phyloP scores from a whole-genome alignment of 2,797 vertebrate species.

The Nannoperca australis region DNA sequence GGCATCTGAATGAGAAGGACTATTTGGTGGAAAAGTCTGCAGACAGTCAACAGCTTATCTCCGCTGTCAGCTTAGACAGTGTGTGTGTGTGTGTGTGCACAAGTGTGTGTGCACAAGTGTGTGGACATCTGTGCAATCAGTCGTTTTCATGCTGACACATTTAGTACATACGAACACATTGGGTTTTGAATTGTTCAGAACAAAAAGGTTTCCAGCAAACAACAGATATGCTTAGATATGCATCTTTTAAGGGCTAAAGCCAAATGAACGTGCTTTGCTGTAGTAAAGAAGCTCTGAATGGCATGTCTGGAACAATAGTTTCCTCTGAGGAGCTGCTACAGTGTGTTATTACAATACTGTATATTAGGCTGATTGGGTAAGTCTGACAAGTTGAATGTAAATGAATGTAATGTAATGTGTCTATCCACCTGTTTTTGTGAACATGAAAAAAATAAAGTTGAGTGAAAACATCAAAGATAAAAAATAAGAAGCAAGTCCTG shows the following conservation, averaged over 20 bases:
- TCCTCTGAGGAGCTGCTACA: not conserved
- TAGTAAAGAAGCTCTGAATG: not conserved
- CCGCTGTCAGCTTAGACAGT: conserved; percentile 46
- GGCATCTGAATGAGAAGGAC: conserved; percentile 41
- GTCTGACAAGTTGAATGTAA: not conserved
- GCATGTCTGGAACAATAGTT: not conserved
- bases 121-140: conserved; percentile 7
- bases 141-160: conserved; percentile 16
- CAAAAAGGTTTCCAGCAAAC: not conserved
- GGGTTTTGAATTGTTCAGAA: conserved; percentile 9
- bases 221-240: not conserved
- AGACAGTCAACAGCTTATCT: conserved; percentile 30
- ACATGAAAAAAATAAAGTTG: not conserved
- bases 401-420: not conserved
- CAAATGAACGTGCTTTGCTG: conserved; percentile 1
- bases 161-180: conserved; percentile 11
- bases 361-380: not conserved
- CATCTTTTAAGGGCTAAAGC: not conserved
- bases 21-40: conserved; percentile 44
- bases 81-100: conserved; percentile 13
- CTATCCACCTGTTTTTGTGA: not conserved
- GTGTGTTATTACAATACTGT: not conserved
- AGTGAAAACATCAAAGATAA: not conserved
- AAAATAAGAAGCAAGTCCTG: not conserved
- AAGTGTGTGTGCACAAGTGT: not conserved